phyloP scores from a whole-genome alignment of 2,888 invertebrate genomes.

The Lymantria monacha region DNA sequence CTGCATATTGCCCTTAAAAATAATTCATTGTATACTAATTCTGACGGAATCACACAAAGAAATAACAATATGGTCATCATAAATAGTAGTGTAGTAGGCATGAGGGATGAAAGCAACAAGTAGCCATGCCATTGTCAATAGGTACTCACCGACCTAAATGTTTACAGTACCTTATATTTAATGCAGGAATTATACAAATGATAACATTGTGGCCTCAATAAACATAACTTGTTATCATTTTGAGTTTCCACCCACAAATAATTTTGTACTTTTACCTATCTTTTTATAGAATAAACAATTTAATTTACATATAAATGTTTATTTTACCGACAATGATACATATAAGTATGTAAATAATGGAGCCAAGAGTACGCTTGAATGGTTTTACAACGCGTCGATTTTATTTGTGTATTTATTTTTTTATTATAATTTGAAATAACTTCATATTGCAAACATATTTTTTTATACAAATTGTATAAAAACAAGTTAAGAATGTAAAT shows the following conservation, averaged over 20 bases:
- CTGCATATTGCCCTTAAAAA: too few species aligned
- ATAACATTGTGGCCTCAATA: conserved; percentile 48
- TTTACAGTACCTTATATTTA: conserved; percentile 26
- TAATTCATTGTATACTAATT: too few species aligned
- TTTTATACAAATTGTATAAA: too few species aligned
- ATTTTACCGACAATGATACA: conserved; percentile 40
- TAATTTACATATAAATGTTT: conserved; percentile 70
- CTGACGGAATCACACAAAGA: too few species aligned
- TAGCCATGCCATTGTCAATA: conserved; percentile 17
- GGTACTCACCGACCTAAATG: conserved; percentile 13
- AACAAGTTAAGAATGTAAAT: too few species aligned
- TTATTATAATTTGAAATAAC: not conserved
- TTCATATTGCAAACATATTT: too few species aligned
- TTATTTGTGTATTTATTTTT: not conserved
- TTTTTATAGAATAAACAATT: conserved; percentile 63
- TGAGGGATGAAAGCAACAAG: conserved; percentile 27
- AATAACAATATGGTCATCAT: too few species aligned
- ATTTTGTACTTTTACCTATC: conserved; percentile 67
- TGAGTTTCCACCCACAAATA: conserved; percentile 44
- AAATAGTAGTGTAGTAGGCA: not conserved
- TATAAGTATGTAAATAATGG: conserved; percentile 11
- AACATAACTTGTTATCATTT: conserved; percentile 47
- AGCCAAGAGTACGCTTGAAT: conserved; percentile 11
- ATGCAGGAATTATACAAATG: conserved; percentile 71
- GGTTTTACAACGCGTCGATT: conserved; percentile 1